Conservation (phyloP, 2,888 invertebrate genomes). For the Troides helena region DNA sequence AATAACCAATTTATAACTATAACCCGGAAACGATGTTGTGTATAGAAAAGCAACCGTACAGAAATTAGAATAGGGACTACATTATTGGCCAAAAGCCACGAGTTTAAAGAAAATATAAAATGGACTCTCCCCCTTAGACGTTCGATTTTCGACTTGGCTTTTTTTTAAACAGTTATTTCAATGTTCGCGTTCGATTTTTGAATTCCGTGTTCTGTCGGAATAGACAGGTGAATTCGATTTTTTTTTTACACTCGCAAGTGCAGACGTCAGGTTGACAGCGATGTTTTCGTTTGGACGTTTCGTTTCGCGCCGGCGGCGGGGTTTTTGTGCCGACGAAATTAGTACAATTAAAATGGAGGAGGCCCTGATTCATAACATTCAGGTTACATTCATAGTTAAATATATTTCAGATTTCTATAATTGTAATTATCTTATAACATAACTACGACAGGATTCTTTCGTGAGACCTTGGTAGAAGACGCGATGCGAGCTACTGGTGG, state of each 20-base stretch:
- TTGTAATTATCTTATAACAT: too few relatives aligned
- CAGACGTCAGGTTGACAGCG: constrained; percentile 14
- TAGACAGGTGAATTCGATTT: constrained; percentile 26
- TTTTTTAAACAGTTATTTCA: constrained; percentile 30
- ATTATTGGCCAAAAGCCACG: constrained; percentile 25
- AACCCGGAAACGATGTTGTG: constrained; percentile 41
- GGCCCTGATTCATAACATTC: too few relatives aligned
- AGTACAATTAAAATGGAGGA: too few relatives aligned
- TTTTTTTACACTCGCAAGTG: constrained; percentile 7
- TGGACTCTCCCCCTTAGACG: constrained; percentile 44
- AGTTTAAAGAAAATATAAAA: constrained; percentile 32
- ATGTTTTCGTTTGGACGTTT: constrained; percentile 4
- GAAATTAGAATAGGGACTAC: constrained; percentile 31
- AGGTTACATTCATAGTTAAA: too few relatives aligned
- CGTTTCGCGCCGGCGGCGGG: not conserved
- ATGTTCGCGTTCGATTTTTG: constrained; percentile 32
- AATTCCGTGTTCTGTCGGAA: constrained; percentile 26
- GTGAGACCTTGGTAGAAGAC: too few relatives aligned
- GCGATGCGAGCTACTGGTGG: too few relatives aligned
- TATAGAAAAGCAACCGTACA: constrained; percentile 41
- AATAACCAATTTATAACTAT: constrained; percentile 53
- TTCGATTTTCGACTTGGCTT: constrained; percentile 54
- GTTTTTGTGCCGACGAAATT: too few relatives aligned
- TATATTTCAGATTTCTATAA: too few relatives aligned
- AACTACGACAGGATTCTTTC: too few relatives aligned